A percentile compares a stretch with the other conserved stretches of the same genome.
These are phyloP conservation scores for Caenorhabditis sinica DNA, from an alignment of 2,888 invertebrate species.

Conservation along the genomic window DNA sequence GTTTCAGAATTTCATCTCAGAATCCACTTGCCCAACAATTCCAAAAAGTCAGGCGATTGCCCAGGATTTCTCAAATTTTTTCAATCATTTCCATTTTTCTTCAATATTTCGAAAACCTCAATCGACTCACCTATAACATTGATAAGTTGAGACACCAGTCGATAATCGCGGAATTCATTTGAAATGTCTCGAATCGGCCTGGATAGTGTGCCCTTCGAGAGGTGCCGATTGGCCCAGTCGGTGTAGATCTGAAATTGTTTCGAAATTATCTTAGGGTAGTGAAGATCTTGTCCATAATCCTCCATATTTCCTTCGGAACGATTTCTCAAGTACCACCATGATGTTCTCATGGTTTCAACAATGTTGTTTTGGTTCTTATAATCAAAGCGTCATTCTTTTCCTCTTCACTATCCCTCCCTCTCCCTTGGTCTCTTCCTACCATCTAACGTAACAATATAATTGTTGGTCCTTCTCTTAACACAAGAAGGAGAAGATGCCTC, in stretches of 20 bases:
- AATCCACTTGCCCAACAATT: too few relatives aligned
- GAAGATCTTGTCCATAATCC: not conserved
- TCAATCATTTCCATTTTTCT: not conserved
- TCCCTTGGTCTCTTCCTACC: not conserved
- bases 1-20: too few relatives aligned
- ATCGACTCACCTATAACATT: constrained; percentile 78
- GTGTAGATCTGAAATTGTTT: constrained; percentile 80
- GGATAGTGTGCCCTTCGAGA: constrained; percentile 65
- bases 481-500: constrained; percentile 40
- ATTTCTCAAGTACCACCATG: constrained; percentile 13
- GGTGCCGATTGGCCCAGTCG: constrained; percentile 80
- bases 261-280: too few relatives aligned
- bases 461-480: constrained; percentile 23
- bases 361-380: constrained; percentile 51
- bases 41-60: too few relatives aligned
- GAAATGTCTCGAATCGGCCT: constrained; percentile 77
- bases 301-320: not conserved
- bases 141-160: constrained; percentile 75
- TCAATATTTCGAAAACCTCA: not conserved
- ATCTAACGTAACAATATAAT: constrained; percentile 58
- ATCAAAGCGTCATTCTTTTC: constrained; percentile 44
- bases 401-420: constrained; percentile 19
- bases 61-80: not conserved
- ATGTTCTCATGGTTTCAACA: constrained; percentile 8
- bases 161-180: constrained; percentile 78